A percentile compares a stretch with the other conserved stretches of the same genome.
phyloP scores from a whole-genome alignment of 1,140 invertebrate genomes.

The Calosoma granatense region DNA sequence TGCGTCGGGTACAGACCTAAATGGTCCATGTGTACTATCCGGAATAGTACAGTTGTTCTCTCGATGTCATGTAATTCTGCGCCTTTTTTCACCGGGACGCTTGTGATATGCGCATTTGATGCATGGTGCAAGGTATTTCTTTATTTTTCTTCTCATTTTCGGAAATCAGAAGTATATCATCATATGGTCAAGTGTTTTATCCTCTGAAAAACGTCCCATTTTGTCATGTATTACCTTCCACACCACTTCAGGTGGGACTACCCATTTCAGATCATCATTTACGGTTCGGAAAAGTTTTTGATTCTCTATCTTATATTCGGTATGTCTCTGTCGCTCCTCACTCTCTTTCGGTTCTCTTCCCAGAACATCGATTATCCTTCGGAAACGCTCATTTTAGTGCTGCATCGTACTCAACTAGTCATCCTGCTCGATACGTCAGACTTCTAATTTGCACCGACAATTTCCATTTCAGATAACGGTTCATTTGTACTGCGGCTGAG shows the following conservation, averaged over 20 bases:
- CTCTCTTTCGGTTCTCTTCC: background rate
- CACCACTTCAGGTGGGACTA: background rate
- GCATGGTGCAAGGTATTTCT: background rate
- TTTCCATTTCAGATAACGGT: background rate
- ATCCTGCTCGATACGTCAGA: background rate
- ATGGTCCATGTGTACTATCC: background rate
- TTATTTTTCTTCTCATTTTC: background rate
- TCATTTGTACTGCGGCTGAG: slow-evolving; percentile 20
- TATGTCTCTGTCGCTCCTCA: background rate
- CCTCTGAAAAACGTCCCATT: background rate
- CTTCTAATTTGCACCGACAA: background rate
- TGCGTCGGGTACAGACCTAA: background rate
- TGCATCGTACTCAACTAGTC: background rate
- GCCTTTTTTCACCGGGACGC: background rate
- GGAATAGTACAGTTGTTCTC: background rate
- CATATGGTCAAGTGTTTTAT: background rate
- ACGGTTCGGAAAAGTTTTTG: background rate
- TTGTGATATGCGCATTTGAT: background rate
- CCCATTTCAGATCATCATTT: background rate
- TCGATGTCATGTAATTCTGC: background rate
- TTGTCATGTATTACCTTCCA: background rate
- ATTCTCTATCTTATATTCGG: background rate
- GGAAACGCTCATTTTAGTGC: background rate
- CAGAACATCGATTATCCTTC: background rate
- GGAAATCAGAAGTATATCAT: background rate